Percentiles rank a stretch among this genome's conserved stretches.
These are phyloP conservation scores for Melipona beecheii DNA, from an alignment of 2,888 invertebrate species.

Conservation along the genomic window DNA sequence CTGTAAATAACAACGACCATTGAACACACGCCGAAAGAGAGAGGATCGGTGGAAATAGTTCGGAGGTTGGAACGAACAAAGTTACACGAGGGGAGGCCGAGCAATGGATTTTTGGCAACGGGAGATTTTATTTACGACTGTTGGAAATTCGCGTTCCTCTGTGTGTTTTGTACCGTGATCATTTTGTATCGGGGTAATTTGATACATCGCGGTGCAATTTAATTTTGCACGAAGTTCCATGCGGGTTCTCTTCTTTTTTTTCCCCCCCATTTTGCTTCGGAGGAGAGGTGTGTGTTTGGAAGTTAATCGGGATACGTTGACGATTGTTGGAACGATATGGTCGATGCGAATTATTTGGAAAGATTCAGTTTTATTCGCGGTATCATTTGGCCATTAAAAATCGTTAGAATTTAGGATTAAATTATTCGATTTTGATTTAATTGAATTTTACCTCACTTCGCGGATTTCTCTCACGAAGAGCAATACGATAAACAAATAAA, in stretches of 20 bases:
- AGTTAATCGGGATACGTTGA: not conserved
- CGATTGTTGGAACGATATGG: not conserved
- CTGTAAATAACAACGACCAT: slow-evolving; percentile 82
- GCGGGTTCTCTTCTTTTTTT: not conserved
- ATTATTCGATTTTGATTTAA: too few species aligned
- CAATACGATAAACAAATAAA: too few species aligned
- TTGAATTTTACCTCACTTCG: too few species aligned
- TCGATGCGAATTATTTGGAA: not conserved
- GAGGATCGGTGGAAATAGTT: not conserved
- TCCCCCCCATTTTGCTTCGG: too few species aligned
- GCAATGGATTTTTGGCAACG: not conserved
- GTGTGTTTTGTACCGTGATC: not conserved
- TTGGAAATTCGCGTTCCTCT: not conserved
- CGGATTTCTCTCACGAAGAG: too few species aligned
- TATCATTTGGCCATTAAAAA: too few species aligned
- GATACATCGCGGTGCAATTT: slow-evolving; percentile 8
- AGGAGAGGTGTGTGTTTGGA: not conserved
- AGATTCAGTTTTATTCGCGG: too few species aligned
- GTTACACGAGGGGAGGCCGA: not conserved
- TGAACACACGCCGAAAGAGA: not conserved
- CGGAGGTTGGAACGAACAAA: not conserved
- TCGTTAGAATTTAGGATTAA: too few species aligned
- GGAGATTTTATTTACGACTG: slow-evolving; percentile 3
- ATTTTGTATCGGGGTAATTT: not conserved
- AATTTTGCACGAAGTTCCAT: not conserved